Evolutionary conservation across 2,888 invertebrate species (phyloP), one percentile per base, ranked within the genome.

Genomic region (Pristionchus japonicus): DNA sequence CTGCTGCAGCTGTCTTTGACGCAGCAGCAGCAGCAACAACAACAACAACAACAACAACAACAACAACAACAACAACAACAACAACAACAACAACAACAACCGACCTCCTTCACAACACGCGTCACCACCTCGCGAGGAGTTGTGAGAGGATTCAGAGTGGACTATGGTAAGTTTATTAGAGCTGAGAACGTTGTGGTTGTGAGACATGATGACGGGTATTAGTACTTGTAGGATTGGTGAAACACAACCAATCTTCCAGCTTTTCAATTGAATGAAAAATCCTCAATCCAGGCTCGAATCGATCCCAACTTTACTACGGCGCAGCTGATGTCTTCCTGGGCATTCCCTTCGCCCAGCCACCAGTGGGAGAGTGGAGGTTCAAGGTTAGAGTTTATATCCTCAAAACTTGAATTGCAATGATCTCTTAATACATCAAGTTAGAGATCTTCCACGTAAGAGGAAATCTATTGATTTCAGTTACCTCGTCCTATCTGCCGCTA

Each of bases 261-360:
- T n/a, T n/a, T n/a, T n/a, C n/a, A n/a, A n/a, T n/a, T n/a, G n/a
- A n/a, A n/a, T n/a, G n/a, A 61, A 61, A 23, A 2, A 27, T 61
- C 27, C 13, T 61, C 23, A 23, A 17, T 20, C 7, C 70, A 70
- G 70, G 70, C 20, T 70, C 37, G 37, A 37, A 84, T 47, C 84
- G 61, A n/a, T 43, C 57, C 13, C 40, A 84, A 23, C 61, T 84
- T 4, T 84, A 84, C 37, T 84, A 57, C 37, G 84, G 84, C 20
- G n/a, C 57, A 1, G 84, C 57, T 6, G 84, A 84, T 37, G 61
- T 84, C 61, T 84, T 84, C 20, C 84, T 84, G 34, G 84, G 84
- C 43, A 37, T 57, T 17, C 84, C 84, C 20, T 84, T 84, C 37
- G 84, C 84, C 0, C 57, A 84, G 61, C 84, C 84, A 20, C 84